Evolutionary conservation across 2,797 vertebrate species (phyloP).

Genomic region (Pelobates cultripes): DNA sequence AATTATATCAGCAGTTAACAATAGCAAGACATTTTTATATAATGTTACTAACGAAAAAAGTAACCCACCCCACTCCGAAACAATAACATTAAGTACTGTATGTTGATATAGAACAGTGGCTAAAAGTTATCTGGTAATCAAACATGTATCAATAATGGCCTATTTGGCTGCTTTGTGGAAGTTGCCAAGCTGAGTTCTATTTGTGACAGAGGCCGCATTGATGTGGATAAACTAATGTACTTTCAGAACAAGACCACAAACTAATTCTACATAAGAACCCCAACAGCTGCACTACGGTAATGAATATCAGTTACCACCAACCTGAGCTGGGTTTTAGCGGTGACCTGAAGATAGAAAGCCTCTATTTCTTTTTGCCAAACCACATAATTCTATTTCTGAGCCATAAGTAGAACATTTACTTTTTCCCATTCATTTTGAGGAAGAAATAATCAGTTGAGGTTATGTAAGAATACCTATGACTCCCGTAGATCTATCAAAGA

Average conservation of each 20-base stretch:
- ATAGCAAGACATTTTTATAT: too few relatives aligned
- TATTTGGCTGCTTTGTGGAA: not conserved
- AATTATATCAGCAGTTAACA: too few relatives aligned
- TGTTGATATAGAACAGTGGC: not conserved
- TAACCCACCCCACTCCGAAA: too few relatives aligned
- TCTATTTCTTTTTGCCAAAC: conserved; percentile 46
- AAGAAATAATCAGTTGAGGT: conserved; percentile 40
- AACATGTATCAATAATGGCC: not conserved
- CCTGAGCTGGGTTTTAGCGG: conserved; percentile 37
- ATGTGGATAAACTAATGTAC: conserved; percentile 48
- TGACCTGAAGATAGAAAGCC: conserved; percentile 47
- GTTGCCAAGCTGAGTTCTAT: conserved; percentile 16
- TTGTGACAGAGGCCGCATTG: conserved; percentile 42
- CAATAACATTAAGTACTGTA: too few relatives aligned
- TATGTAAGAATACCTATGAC: conserved; percentile 29
- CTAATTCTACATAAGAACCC: conserved; percentile 46
- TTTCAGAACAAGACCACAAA: conserved; percentile 45
- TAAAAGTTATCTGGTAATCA: conserved; percentile 27
- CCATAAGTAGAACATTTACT: conserved; percentile 34
- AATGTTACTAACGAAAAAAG: too few relatives aligned
- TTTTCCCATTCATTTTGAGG: conserved; percentile 16
- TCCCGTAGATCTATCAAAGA: conserved; percentile 15
- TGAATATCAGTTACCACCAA: conserved; percentile 49
- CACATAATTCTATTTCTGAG: conserved; percentile 40
- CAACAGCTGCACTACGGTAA: conserved; percentile 47